Base-by-base conservation (phyloP, 2,113 vertebrate species). In the Salminus brasiliensis region DNA sequence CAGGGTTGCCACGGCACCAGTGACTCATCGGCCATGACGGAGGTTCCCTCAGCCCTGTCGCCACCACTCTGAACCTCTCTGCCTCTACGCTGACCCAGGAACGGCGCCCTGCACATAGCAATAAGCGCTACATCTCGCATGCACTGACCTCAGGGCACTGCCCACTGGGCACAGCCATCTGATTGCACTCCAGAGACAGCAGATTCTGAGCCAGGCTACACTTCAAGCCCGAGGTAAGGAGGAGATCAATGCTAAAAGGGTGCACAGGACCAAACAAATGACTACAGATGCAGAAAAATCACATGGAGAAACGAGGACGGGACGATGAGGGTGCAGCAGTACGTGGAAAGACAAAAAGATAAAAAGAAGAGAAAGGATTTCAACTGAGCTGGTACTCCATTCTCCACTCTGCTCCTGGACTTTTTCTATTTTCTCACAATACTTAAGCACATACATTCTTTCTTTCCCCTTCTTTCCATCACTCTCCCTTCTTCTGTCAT, bases 1-100 rank as follows among this genome's bases (percentile, higher is more conserved):
- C 12, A 9, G 74, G 84, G 90, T 91, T 90, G 84, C 91, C 88
- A 90, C 87, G 86, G 86, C 66, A 72, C 72, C 87, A 10, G 27
- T 88, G 89, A 91, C 80, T 89, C 90, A 88, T 83, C 77, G 41
- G 62, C 79, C 77, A 77, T 78, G 74, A 78, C 59, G 52, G 84
- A 60, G 81, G 59, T 78, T 83, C 72, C 81, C 84, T 75, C 16
- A 23, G 63, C 74, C 55, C 30, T 10, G 43, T 72, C 65, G 2
- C 55, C 23, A 68, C 36, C 53, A 76, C 30, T 45, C 36, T 32
- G 30, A 9, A 27, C 55, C 27, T 30, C 52, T 16, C 78, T 68
- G 49, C 62, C 52, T 67, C 66, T 15, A 62, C 32, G 5, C 81
- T 80, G 39, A 74, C 70, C 70, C 71, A 63, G 71, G 49, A 78